phyloP scores from a whole-genome alignment of 2,797 vertebrate genomes.

The Thripadectes ignobilis region DNA sequence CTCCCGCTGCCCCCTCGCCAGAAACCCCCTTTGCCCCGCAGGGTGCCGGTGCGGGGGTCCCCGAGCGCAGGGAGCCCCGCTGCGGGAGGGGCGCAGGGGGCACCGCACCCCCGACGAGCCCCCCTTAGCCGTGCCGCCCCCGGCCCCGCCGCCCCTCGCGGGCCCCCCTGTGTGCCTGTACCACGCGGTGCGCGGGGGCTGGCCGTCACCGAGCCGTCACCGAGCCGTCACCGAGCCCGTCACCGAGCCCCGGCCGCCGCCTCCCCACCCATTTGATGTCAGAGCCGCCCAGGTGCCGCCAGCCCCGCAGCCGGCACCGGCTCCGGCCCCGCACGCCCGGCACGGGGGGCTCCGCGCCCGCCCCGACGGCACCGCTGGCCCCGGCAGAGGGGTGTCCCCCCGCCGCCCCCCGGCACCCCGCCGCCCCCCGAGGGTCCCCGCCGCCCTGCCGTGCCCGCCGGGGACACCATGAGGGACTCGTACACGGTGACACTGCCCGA shows the following conservation, averaged over 20 bases:
- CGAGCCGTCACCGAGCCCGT: slow-evolving; percentile 45
- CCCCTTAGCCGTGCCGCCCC: neutral
- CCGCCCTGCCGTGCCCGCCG: neutral
- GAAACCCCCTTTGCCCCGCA: rapidly evolving
- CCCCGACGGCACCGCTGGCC: neutral
- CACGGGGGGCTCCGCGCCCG: neutral
- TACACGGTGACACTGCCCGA: slow-evolving; percentile 91
- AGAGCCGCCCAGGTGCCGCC: slow-evolving; percentile 54
- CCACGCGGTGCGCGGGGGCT: slow-evolving; percentile 52
- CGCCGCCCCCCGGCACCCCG: neutral
- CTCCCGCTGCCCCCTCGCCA: neutral
- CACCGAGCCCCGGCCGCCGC: slow-evolving; percentile 52
- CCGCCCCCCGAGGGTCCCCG: neutral
- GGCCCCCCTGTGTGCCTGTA: slow-evolving; percentile 33
- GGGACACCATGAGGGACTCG: slow-evolving; percentile 84
- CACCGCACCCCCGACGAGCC: neutral
- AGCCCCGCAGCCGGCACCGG: slow-evolving; percentile 69
- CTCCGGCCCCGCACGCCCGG: slow-evolving; percentile 52
- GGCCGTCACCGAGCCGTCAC: slow-evolving; percentile 30
- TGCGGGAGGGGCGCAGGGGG: neutral
- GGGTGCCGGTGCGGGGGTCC: neutral
- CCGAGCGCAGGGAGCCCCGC: neutral
- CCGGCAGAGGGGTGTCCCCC: neutral
- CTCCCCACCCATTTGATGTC: slow-evolving; percentile 62
- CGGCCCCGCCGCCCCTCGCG: slow-evolving; percentile 40